Evolutionary conservation across 2,888 invertebrate species (phyloP).

Genomic region (Scaptomyza tumidula): DNA sequence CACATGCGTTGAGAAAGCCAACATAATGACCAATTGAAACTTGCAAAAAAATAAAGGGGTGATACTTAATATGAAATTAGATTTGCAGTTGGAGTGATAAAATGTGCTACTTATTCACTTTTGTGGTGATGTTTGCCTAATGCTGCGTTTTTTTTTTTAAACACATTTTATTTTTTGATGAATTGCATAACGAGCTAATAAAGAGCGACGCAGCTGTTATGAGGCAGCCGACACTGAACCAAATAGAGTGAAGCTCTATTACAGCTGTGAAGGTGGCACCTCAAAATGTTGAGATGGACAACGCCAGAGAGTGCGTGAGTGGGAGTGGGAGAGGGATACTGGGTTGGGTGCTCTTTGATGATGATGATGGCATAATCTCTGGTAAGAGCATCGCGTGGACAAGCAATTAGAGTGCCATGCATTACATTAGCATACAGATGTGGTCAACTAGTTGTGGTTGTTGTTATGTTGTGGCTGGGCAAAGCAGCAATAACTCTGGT

Average conservation of each 20-base stretch:
- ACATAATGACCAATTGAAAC: background rate
- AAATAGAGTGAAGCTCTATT: conserved; percentile 9
- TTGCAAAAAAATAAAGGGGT: background rate
- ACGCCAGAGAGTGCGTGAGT: too few relatives aligned
- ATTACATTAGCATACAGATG: conserved; percentile 48
- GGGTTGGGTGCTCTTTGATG: conserved; percentile 9
- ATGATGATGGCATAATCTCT: conserved; percentile 64
- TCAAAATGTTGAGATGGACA: background rate
- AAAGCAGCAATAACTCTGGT: background rate
- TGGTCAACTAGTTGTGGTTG: conserved; percentile 1
- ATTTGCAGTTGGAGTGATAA: conserved; percentile 26
- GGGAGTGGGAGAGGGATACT: background rate
- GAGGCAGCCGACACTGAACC: conserved; percentile 30
- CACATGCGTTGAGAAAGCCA: background rate
- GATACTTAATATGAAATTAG: background rate
- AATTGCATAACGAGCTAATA: conserved; percentile 67
- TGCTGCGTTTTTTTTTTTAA: background rate
- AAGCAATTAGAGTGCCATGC: conserved; percentile 69
- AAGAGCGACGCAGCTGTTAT: conserved; percentile 35
- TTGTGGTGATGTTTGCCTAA: conserved; percentile 9
- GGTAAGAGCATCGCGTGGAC: conserved; percentile 64
- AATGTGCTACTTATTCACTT: conserved; percentile 18
- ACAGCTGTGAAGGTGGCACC: conserved; percentile 1
- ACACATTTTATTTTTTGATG: conserved; percentile 33
- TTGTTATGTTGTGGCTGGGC: background rate